A percentile compares a stretch with the other conserved stretches of the same genome.
Conservation (phyloP, 1,140 invertebrate genomes). For the Nylanderia fulva region DNA sequence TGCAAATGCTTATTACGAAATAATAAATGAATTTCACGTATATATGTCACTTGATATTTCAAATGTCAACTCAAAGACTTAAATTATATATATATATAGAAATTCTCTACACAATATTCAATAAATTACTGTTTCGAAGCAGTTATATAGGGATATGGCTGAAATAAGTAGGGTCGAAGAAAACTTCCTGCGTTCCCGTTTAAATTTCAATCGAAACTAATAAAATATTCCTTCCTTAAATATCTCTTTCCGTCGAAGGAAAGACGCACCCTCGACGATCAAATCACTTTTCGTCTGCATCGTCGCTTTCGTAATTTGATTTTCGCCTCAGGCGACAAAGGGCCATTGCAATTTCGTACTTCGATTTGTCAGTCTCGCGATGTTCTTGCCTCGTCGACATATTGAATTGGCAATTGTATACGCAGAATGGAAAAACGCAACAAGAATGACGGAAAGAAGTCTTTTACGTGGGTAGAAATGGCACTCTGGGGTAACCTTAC, state of each 20-base stretch:
- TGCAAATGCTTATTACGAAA: neutral
- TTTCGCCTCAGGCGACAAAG: constrained; percentile 61
- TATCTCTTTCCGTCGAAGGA: constrained; percentile 53
- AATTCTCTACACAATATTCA: constrained; percentile 1
- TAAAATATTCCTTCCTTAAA: constrained; percentile 65
- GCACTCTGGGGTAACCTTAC: constrained; percentile 79
- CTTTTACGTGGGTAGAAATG: constrained; percentile 71
- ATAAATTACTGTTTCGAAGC: constrained; percentile 20
- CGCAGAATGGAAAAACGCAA: constrained; percentile 56
- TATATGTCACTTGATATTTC: neutral
- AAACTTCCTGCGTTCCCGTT: constrained; percentile 36
- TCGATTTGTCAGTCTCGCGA: constrained; percentile 35
- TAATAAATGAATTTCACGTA: neutral
- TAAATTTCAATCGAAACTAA: constrained; percentile 68
- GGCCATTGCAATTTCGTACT: constrained; percentile 62
- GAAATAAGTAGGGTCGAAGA: constrained; percentile 9
- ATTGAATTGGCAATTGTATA: constrained; percentile 69
- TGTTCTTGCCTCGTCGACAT: constrained; percentile 56
- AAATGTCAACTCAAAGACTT: neutral
- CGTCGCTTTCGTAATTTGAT: constrained; percentile 71
- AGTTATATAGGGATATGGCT: constrained; percentile 14
- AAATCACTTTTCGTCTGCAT: constrained; percentile 58
- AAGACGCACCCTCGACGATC: constrained; percentile 54
- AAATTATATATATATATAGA: too few relatives aligned
- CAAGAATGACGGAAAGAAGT: constrained; percentile 66